Percentiles rank a stretch among this genome's conserved stretches.
These are phyloP conservation scores for Benitochromis conjunctus DNA, from an alignment of 2,113 vertebrate genomes.

Conservation along the genomic window DNA sequence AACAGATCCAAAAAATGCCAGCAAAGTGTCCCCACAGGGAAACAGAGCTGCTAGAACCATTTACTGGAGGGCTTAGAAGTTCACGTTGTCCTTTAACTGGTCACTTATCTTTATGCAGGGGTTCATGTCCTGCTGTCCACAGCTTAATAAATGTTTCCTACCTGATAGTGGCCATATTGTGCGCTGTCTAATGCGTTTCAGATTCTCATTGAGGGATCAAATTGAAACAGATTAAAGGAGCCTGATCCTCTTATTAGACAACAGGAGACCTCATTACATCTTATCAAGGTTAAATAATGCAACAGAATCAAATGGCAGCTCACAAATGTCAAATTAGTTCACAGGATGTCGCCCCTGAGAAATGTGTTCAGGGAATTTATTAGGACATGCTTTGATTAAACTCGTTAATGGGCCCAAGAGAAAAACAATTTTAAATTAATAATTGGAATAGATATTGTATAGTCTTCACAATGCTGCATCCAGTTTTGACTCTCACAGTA, in stretches of 20 bases:
- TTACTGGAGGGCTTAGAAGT: too few species aligned
- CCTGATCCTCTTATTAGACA: background rate
- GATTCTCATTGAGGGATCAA: background rate
- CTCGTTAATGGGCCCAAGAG: background rate
- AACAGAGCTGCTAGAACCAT: background rate
- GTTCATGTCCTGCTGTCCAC: background rate
- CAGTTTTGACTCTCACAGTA: background rate
- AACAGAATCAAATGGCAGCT: slow-evolving; percentile 7
- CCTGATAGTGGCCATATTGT: background rate
- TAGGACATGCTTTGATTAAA: background rate
- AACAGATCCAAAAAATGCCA: fast-evolving
- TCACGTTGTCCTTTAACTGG: background rate
- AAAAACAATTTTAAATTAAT: slow-evolving; percentile 4
- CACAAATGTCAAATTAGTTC: slow-evolving; percentile 1
- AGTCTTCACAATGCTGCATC: background rate
- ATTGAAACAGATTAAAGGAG: slow-evolving; percentile 6
- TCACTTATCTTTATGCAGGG: background rate
- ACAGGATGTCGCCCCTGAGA: background rate
- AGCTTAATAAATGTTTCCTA: background rate
- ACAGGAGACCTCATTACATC: slow-evolving; percentile 9
- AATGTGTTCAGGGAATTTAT: slow-evolving; percentile 3
- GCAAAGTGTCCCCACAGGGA: background rate
- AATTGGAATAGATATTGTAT: background rate
- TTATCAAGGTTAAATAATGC: background rate
- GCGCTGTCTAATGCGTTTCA: background rate